phyloP scores from a whole-genome alignment of 2,888 invertebrate genomes.

The Ditula angustiorana region DNA sequence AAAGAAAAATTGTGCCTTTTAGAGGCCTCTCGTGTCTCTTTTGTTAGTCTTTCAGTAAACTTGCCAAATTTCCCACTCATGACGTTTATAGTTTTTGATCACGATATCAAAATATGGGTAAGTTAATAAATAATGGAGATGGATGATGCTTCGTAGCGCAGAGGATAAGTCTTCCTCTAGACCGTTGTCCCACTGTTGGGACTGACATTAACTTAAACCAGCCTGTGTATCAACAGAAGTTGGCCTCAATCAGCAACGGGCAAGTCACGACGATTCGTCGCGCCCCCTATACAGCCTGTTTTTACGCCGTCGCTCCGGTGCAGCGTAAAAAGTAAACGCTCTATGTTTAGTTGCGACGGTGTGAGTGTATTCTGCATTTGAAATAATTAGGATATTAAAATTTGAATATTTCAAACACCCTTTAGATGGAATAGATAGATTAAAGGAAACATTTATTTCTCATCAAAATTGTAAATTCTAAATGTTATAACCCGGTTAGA shows the following conservation, averaged over 20 bases:
- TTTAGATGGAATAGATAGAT: no score
- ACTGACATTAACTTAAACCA: neutral
- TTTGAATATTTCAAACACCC: neutral
- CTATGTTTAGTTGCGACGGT: slow-evolving; percentile 13
- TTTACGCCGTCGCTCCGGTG: slow-evolving; percentile 53
- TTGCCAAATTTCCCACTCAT: neutral
- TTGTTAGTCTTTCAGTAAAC: neutral
- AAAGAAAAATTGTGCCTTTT: neutral
- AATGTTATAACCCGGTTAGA: neutral
- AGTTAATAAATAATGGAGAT: no score
- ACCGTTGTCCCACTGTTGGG: neutral
- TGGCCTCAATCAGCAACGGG: slow-evolving; percentile 73
- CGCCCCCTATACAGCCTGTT: slow-evolving; percentile 70
- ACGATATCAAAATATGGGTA: no score
- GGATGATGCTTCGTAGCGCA: no score
- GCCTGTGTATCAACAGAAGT: slow-evolving; percentile 52
- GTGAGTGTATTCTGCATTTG: neutral
- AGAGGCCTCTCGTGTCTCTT: neutral
- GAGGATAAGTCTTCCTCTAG: neutral
- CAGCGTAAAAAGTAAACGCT: slow-evolving; percentile 41
- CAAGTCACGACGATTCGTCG: slow-evolving; percentile 78
- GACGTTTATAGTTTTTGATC: no score
- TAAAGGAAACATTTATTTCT: neutral
- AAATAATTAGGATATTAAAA: neutral
- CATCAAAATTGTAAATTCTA: neutral